Evolutionary conservation across 2,113 vertebrate genomes (phyloP), one percentile per base, ranked within the genome.

Genomic region (Cettia cetti): DNA sequence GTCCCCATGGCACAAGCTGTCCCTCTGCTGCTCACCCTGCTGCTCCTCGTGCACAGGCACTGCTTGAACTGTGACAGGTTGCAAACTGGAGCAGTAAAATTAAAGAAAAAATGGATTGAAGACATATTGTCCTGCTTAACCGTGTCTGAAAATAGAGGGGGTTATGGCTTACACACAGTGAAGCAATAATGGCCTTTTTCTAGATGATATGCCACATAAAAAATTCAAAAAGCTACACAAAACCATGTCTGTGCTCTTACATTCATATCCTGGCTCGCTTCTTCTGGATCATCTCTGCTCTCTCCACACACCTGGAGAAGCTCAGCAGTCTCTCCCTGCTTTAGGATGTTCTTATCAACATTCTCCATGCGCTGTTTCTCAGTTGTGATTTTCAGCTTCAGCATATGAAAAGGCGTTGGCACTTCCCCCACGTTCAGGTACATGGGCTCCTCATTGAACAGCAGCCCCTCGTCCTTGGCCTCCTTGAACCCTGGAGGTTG

Each of bases 401-500:
- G 88, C 49, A 97, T 96, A 28, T 99, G 99, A 76, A 99, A 99
- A 54, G 99, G 98, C 0, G 99, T 99, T 57, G 98, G 97, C 72
- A 99, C 98, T 59, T 99, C 98, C 4, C 99, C 99, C 97, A 99
- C 97, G 23, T 98, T 98, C 76, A 99, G 98, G 69, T 97, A 97
- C 52, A 99, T 96, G 3, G 99, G 98, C 53, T 99, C 98, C 47
- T 98, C 98, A 40, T 98, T 98, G 90, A 99, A 99, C 75, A 98
- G 82, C 91, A 99, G 94, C 57, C 94, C 97, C 79, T 97, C 96
- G 1, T 96, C 97, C 15, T 97, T 97, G 4, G 98, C 98, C 81
- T 99, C 99, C 95, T 97, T 99, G 94, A 99, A 99, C 31, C 99
- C 99, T 2, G 99, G 99, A 7, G 99, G 99, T n/a, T 99, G 99